Conservation (phyloP, 2,888 invertebrate genomes). For the Rapana venosa region DNA sequence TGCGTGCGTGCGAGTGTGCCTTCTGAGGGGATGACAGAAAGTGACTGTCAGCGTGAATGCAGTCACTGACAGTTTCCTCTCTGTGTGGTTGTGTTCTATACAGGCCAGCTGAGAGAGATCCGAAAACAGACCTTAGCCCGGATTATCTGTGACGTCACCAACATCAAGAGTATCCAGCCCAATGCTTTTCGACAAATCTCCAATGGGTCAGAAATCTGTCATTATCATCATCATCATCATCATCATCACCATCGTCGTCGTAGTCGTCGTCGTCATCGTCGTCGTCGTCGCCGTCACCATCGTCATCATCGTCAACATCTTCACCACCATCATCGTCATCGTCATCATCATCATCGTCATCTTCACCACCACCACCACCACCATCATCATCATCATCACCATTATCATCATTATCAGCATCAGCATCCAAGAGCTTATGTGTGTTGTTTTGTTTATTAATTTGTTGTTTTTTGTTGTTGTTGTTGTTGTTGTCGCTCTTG, state of each 20-base stretch:
- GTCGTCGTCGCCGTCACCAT: background rate
- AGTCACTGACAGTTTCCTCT: too few species aligned
- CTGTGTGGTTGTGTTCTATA: background rate
- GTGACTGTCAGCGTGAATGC: too few species aligned
- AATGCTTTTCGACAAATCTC: constrained; percentile 44
- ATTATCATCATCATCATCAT: background rate
- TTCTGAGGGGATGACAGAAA: too few species aligned
- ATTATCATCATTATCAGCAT: too few species aligned
- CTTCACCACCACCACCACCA: background rate
- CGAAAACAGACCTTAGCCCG: constrained; percentile 48
- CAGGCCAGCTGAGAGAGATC: constrained; percentile 51
- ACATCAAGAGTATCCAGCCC: constrained; percentile 41
- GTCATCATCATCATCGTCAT: too few species aligned
- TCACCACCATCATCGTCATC: too few species aligned
- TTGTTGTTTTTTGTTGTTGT: background rate
- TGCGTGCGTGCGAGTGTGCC: too few species aligned
- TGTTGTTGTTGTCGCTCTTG: background rate
- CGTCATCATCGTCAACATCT: background rate
- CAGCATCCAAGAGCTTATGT: too few species aligned
- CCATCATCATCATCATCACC: background rate
- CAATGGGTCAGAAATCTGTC: constrained; percentile 37
- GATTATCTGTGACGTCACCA: constrained; percentile 52
- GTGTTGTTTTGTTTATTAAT: background rate
- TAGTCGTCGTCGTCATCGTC: background rate
- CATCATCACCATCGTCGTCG: background rate